Conservation (phyloP, 2,113 vertebrate genomes). For the Corynorhinus townsendii region DNA sequence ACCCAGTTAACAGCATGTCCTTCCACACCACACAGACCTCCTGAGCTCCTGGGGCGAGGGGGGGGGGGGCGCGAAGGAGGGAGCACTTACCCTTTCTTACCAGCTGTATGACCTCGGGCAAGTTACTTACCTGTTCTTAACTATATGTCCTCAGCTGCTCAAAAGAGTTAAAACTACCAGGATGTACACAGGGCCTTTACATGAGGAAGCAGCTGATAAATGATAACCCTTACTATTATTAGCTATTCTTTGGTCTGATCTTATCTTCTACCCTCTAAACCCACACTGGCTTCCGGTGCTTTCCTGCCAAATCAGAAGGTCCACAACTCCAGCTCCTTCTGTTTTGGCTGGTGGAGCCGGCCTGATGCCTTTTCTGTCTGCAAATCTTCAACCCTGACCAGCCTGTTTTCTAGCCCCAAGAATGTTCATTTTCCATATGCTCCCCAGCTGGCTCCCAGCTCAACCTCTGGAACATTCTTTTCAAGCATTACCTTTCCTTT, state of each 20-base stretch:
- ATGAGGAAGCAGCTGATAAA: neutral
- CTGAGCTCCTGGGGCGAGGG: neutral
- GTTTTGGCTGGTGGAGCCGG: neutral
- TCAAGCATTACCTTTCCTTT: conserved; percentile 44
- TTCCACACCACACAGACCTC: neutral
- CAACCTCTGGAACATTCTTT: conserved; percentile 38
- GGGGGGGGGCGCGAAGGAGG: too few species aligned
- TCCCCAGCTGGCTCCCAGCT: conserved; percentile 49
- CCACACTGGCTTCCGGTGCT: neutral
- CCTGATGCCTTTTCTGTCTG: conserved; percentile 13
- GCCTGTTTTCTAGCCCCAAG: conserved; percentile 15
- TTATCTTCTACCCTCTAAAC: neutral
- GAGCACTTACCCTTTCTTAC: neutral
- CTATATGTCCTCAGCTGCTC: neutral
- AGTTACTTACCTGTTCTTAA: neutral
- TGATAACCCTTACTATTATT: neutral
- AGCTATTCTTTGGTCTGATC: neutral
- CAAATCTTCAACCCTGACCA: neutral
- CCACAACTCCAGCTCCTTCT: neutral
- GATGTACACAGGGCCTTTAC: neutral
- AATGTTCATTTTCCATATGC: conserved; percentile 45
- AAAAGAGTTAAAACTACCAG: neutral
- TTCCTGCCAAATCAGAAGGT: neutral
- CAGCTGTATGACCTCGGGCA: neutral
- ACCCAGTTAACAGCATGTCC: too few species aligned